Percentiles rank a stretch among this genome's conserved stretches.
Conservation (phyloP, 2,888 invertebrate species). For the Mechanitis mazaeus region DNA sequence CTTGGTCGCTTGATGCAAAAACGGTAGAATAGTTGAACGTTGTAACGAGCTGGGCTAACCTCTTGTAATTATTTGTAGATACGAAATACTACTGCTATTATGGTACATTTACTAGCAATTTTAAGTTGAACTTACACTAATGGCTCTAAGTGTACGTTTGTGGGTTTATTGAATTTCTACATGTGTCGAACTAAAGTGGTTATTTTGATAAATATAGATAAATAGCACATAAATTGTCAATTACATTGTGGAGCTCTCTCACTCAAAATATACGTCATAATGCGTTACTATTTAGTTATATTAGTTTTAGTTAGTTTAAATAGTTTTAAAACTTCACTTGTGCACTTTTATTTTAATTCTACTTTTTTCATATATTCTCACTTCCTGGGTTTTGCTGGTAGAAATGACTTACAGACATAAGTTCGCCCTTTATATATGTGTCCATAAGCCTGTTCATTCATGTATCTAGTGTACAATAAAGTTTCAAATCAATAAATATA, state of each 20-base stretch:
- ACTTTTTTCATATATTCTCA: neutral
- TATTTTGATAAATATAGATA: neutral
- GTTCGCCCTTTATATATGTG: too few relatives aligned
- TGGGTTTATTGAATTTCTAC: neutral
- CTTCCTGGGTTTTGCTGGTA: too few relatives aligned
- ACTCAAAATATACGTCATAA: too few relatives aligned
- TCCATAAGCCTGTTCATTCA: too few relatives aligned
- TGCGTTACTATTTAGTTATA: too few relatives aligned
- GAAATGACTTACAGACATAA: too few relatives aligned
- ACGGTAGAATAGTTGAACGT: conserved; percentile 3
- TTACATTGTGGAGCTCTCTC: too few relatives aligned
- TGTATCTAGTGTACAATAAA: too few relatives aligned
- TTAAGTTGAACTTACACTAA: neutral
- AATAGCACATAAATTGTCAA: too few relatives aligned
- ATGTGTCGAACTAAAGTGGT: neutral
- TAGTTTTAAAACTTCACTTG: too few relatives aligned
- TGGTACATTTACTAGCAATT: conserved; percentile 2
- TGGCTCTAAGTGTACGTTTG: neutral
- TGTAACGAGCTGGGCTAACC: conserved; percentile 5
- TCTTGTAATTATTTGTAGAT: conserved; percentile 7
- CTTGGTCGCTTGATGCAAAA: conserved; percentile 4
- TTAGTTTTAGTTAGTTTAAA: too few relatives aligned
- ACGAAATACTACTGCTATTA: conserved; percentile 3
- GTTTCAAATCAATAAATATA: too few relatives aligned
- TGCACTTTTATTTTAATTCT: neutral